Conservation (phyloP, 2,113 vertebrate species). For the Atherinomorus stipes region DNA sequence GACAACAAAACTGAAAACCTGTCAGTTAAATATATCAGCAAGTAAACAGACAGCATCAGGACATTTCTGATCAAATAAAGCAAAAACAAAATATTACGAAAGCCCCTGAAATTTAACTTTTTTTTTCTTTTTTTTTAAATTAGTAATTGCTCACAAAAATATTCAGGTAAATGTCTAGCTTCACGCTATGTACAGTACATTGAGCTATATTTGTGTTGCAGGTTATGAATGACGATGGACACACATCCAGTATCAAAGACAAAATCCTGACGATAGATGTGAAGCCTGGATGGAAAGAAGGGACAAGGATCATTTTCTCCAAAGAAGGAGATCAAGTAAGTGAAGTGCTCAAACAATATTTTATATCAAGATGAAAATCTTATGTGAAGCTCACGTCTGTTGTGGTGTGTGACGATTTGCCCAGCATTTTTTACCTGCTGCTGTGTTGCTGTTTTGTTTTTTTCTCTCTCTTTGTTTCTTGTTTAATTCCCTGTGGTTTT, state of each 20-base stretch:
- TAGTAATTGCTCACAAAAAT: neutral
- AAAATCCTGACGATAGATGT: constrained; percentile 92
- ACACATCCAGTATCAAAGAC: constrained; percentile 90
- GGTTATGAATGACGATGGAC: constrained; percentile 93
- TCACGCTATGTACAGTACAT: too few relatives aligned
- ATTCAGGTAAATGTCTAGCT: too few relatives aligned
- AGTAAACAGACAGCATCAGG: too few relatives aligned
- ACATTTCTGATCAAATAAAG: too few relatives aligned
- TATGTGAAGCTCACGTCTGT: neutral
- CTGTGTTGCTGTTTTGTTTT: too few relatives aligned
- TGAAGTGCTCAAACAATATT: neutral
- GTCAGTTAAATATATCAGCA: neutral
- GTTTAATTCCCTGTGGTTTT: too few relatives aligned
- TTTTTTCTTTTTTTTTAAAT: too few relatives aligned
- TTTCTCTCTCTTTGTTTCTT: too few relatives aligned
- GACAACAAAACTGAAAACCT: neutral
- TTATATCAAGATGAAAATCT: neutral
- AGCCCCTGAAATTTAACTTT: too few relatives aligned
- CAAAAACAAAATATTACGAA: too few relatives aligned
- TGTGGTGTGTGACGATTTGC: too few relatives aligned
- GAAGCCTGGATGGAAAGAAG: constrained; percentile 90
- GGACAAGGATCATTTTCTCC: constrained; percentile 89
- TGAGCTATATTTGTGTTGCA: constrained; percentile 58
- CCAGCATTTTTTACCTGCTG: too few relatives aligned
- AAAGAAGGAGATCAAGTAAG: constrained; percentile 95